phyloP scores from a whole-genome alignment of 92 coral and sea anemone genomes.

The Epizoanthus ramosus region DNA sequence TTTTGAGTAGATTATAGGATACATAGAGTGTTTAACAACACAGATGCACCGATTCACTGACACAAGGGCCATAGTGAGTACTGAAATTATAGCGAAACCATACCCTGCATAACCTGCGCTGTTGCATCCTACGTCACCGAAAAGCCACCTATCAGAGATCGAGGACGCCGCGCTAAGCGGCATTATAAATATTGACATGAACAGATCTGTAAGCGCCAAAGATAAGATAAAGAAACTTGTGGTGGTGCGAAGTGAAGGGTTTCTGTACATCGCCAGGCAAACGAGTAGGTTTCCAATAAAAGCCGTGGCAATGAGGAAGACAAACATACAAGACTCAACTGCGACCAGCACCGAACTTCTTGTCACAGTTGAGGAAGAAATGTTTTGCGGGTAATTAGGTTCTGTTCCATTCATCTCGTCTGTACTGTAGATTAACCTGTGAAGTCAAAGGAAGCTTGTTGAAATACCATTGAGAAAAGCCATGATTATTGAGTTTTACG shows the following conservation, averaged over 20 bases:
- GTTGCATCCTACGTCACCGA: slow-evolving; percentile 21
- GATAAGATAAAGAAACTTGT: slow-evolving; percentile 20
- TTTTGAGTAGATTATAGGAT: no score
- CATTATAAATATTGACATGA: slow-evolving; percentile 22
- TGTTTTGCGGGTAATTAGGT: no score
- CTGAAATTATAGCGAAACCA: no score
- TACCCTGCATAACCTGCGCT: background rate
- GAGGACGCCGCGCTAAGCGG: slow-evolving; percentile 8
- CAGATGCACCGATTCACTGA: no score
- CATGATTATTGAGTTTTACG: no score
- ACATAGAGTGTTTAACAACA: no score
- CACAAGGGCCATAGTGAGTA: no score
- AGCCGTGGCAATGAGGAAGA: background rate
- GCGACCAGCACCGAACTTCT: background rate
- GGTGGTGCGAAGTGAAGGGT: background rate
- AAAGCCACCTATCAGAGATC: background rate
- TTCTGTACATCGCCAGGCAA: slow-evolving; percentile 24
- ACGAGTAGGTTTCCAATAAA: slow-evolving; percentile 26
- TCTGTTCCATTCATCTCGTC: no score
- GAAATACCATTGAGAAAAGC: no score
- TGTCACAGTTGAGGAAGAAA: background rate
- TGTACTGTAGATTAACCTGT: no score
- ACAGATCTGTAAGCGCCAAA: slow-evolving; percentile 17
- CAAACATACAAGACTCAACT: background rate
- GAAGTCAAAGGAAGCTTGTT: no score